Conservation (phyloP, 2,113 vertebrate genomes). For the Thymallus thymallus region DNA sequence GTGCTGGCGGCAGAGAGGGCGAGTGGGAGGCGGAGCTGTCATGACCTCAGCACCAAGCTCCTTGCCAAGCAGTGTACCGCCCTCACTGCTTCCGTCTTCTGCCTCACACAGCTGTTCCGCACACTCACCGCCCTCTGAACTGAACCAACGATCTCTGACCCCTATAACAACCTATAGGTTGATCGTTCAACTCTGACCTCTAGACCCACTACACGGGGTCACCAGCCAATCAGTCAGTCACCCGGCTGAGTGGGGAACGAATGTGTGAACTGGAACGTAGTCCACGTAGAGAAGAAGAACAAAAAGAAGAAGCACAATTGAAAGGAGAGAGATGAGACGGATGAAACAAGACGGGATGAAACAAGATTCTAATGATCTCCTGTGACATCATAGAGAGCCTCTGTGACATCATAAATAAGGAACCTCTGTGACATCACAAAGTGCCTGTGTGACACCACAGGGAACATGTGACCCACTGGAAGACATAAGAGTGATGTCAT, state of each 20-base stretch:
- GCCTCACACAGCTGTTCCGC: slow-evolving; percentile 89
- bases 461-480: slow-evolving; percentile 2
- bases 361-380: not conserved
- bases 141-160: slow-evolving; percentile 2
- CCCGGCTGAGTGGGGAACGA: slow-evolving; percentile 7
- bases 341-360: not conserved
- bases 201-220: not conserved
- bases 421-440: slow-evolving; percentile 16
- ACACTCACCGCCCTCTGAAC: slow-evolving; percentile 78
- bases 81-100: slow-evolving; percentile 86
- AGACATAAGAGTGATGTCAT: slow-evolving; percentile 23
- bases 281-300: not conserved
- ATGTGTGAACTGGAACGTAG: slow-evolving; percentile 3
- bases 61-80: slow-evolving; percentile 85
- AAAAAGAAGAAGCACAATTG: slow-evolving; percentile 1
- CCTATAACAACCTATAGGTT: not conserved
- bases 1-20: slow-evolving; percentile 82
- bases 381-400: slow-evolving; percentile 24
- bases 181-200: slow-evolving; percentile 12
- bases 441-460: slow-evolving; percentile 8
- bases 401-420: not conserved
- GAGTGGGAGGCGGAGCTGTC: slow-evolving; percentile 77
- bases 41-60: slow-evolving; percentile 80
- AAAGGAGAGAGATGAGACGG: slow-evolving; percentile 1
- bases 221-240: not conserved